These are phyloP conservation scores for Phacellophora camtschatica DNA, from an alignment of 30 jellyfish, hydroid and myxozoan species.

Conservation along the genomic window DNA sequence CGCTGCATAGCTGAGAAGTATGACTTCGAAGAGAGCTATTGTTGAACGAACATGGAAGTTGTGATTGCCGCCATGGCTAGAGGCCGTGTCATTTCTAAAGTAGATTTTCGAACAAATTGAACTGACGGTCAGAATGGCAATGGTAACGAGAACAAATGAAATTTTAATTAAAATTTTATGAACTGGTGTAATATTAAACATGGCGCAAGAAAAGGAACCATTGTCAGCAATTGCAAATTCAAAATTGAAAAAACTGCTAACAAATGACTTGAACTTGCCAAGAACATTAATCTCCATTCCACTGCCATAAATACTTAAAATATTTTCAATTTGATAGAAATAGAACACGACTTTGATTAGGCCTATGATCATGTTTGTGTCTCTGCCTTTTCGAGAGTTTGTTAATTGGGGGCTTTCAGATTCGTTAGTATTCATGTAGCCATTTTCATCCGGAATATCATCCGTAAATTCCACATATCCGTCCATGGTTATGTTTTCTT, in stretches of 20 bases:
- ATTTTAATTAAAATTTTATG: not conserved
- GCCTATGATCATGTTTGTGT: not conserved
- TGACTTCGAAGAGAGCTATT: slow-evolving; percentile 1
- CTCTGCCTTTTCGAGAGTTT: not conserved
- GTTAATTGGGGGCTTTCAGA: too few relatives aligned
- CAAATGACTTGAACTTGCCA: not conserved
- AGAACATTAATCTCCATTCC: not conserved
- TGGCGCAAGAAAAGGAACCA: not conserved
- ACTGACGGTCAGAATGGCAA: not conserved
- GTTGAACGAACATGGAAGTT: not conserved
- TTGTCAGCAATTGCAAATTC: not conserved
- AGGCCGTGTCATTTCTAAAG: not conserved
- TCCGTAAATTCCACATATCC: too few relatives aligned
- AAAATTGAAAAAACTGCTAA: slow-evolving; percentile 15
- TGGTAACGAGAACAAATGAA: not conserved
- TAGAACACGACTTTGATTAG: slow-evolving; percentile 14
- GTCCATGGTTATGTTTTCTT: not conserved
- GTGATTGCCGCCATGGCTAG: not conserved
- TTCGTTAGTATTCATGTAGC: not conserved
- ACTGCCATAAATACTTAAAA: not conserved
- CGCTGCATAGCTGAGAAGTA: slow-evolving; percentile 18
- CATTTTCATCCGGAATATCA: not conserved
- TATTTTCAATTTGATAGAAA: slow-evolving; percentile 33
- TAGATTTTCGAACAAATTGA: not conserved
- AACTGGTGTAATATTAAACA: not conserved